Percentiles rank a stretch among this genome's conserved stretches.
Evolutionary conservation across 2,888 invertebrate species (phyloP).

Genomic region (Muscina levida): DNA sequence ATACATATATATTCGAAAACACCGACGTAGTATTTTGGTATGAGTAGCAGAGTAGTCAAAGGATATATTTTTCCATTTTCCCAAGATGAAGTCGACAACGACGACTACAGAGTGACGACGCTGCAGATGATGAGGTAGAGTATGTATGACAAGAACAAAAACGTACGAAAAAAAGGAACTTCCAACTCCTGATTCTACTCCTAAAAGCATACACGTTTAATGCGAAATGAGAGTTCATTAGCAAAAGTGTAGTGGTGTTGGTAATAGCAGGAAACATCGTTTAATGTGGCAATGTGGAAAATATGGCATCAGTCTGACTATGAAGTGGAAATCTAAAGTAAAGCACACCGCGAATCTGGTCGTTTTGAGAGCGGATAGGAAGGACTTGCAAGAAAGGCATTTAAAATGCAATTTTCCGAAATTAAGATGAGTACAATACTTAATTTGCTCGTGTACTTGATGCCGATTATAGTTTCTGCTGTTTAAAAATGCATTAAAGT

Average conservation of each 20-base stretch:
- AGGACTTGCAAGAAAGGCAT: constrained; percentile 54
- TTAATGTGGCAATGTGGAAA: constrained; percentile 47
- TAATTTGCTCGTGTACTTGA: constrained; percentile 49
- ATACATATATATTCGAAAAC: neutral
- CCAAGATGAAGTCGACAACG: neutral
- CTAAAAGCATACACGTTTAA: constrained; percentile 44
- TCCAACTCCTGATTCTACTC: neutral
- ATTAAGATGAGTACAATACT: constrained; percentile 61
- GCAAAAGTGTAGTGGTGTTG: constrained; percentile 63
- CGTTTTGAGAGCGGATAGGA: constrained; percentile 28
- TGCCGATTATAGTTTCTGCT: constrained; percentile 3
- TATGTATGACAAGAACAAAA: constrained; percentile 27
- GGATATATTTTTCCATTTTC: constrained; percentile 52
- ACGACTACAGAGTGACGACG: neutral
- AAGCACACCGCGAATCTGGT: neutral
- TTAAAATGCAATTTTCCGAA: constrained; percentile 65
- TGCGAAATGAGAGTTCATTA: constrained; percentile 64
- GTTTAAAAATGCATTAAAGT: too few species aligned
- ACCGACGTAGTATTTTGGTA: neutral
- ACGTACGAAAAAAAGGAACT: constrained; percentile 11
- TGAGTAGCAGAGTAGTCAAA: constrained; percentile 36
- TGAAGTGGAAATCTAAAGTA: constrained; percentile 4
- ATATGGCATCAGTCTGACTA: constrained; percentile 19
- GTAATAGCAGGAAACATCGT: constrained; percentile 65
- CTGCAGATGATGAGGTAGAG: neutral